These are phyloP conservation scores for Sylvilagus floridanus DNA, from an alignment of 2,797 vertebrate species.

Conservation along the genomic window DNA sequence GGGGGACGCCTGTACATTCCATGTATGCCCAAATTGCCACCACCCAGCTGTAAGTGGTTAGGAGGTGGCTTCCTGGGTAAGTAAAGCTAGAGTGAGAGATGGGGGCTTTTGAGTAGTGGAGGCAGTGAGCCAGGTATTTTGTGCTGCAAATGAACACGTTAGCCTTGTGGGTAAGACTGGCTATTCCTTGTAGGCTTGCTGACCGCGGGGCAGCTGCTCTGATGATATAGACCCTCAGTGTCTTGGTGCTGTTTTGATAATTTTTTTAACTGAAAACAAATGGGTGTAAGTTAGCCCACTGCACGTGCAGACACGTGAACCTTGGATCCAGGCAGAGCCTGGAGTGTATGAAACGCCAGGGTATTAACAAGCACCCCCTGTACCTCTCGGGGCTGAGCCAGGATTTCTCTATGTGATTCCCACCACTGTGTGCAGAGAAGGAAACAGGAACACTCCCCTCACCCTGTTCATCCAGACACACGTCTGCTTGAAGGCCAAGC, in stretches of 20 bases:
- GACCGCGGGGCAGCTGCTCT: neutral
- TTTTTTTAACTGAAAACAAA: slow-evolving; percentile 29
- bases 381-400: neutral
- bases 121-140: neutral
- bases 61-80: neutral
- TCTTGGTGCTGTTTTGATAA: neutral
- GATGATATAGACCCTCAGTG: neutral
- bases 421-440: neutral
- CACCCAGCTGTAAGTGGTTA: neutral
- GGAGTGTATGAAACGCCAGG: neutral
- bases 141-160: too few relatives aligned
- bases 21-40: neutral
- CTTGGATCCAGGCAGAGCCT: neutral
- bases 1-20: neutral
- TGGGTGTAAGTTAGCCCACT: neutral
- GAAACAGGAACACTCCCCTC: neutral
- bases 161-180: neutral
- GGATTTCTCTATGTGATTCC: neutral
- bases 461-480: neutral
- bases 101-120: neutral
- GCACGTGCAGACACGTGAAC: neutral
- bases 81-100: neutral
- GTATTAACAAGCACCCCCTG: neutral
- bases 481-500: neutral
- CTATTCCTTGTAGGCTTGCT: neutral